Base-by-base conservation (phyloP, 2,797 vertebrate species). In the Thalassophryne amazonica region DNA sequence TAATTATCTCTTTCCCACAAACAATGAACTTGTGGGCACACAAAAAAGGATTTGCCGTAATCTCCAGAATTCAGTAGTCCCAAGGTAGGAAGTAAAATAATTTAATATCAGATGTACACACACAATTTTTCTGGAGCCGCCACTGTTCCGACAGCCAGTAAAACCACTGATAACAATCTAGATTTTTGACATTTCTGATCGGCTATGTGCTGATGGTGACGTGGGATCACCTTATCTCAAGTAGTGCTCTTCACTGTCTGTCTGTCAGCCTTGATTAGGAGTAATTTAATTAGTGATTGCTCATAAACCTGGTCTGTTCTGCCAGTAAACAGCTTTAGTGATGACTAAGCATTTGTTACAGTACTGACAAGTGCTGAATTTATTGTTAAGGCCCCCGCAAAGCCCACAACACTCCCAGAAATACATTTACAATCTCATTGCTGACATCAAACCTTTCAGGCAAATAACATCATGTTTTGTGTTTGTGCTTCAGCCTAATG, bases 321-420 rank as follows among this genome's bases (percentile, higher is more conserved):
- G 55, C 25, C 61, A 17, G 45, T 76, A 57, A 64, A 69, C 58
- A 40, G 41, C 28, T 33, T 67, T 66, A 77, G 41, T n/a, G 2
- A 22, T 30, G 4, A 28, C 12, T n/a, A 13, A 20, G 51, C 22
- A 13, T 33, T 23, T 19, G 58, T 48, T 32, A 39, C 60, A 66
- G 25, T 60, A 75, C 68, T 71, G 62, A 75, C 49, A 51, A 5
- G 31, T 3, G 57, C 41, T 48, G 24, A 3, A 22, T 21, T 29
- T 51, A 34, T 61, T 52, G 45, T 63, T 30, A 10, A 18, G 25
- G 11, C 18, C 25, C 29, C 17, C 20, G 13, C 22, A 18, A 23
- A 29, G 32, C 19, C 7, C 6, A 27, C 11, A 29, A 32, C 28
- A 22, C 25, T 13, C 30, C n/a, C 28, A 3, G 43, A 31, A 23